Evolutionary conservation across 2,797 vertebrate genomes (phyloP), one percentile per base, ranked within the genome.

Genomic region (Gila robusta): DNA sequence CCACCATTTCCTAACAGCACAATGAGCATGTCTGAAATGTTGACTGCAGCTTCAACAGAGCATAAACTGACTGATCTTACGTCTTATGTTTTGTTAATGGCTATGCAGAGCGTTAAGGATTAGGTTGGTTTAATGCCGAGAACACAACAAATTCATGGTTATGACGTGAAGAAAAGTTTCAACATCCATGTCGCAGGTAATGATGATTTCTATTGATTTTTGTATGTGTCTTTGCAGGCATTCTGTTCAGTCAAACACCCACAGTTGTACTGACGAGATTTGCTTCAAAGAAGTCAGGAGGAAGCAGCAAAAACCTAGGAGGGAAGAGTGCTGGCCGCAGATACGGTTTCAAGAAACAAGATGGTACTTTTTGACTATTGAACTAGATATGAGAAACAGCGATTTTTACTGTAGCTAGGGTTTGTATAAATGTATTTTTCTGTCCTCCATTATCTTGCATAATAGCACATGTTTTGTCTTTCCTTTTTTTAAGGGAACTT

Each of bases 271-370:
- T 93, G 0, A 74, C 95, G 87, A 96, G 98, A 91, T 95, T 92
- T 17, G 97, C 98, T 0, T 97, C 97, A 7, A 99, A 99, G 91
- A 99, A 99, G 91, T 56, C 92, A 0, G 97, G 97, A 1, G 94
- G 96, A n/a, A 97, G 95, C 92, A 93, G 94, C 4, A 99, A 96
- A 91, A 99, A 99, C 89, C 11, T 94, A 0, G 97, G 98, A 9
- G 97, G 97, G 7, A 98, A 95, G 52, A 98, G 97, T 83, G 91
- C 95, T 0, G 97, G 98, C 4, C 95, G 92, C 81, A 95, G 95
- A 90, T 98, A 95, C 0, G 98, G 98, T 21, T 95, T 90, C 90
- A 99, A 97, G 93, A 98, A 97, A 91, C 76, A 92, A 5, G 98
- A 99, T 28, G 98, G 98, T 99, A 91, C 3, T 12, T 66, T 47